These are phyloP conservation scores for human (Homo sapiens) DNA, from an alignment of 2,113 vertebrate species.

Conservation along the genomic window GRCh38 chr6:18668001-18668500, in stretches of 20 bases:
- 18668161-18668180: constrained; percentile 24
- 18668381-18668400: not conserved
- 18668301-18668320: not conserved
- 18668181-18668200: constrained; percentile 63
- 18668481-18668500: not conserved
- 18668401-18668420: not conserved
- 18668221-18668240: not conserved
- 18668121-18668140: constrained; percentile 77
- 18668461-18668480: not conserved
- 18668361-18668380: not conserved
- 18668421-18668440: not conserved
- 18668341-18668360: not conserved
- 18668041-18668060: constrained; percentile 77
- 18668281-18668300: not conserved
- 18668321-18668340: not conserved
- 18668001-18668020: constrained; percentile 81
- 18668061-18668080: constrained; percentile 76
- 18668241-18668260: not conserved
- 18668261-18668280: constrained; percentile 40
- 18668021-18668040: constrained; percentile 77
- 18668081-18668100: constrained; percentile 75
- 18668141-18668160: constrained; percentile 68
- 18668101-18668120: constrained; percentile 81
- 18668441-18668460: not conserved
- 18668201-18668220: constrained; percentile 74